Evolutionary conservation across 2,888 invertebrate species (phyloP).

Genomic region (Phortica okadai): DNA sequence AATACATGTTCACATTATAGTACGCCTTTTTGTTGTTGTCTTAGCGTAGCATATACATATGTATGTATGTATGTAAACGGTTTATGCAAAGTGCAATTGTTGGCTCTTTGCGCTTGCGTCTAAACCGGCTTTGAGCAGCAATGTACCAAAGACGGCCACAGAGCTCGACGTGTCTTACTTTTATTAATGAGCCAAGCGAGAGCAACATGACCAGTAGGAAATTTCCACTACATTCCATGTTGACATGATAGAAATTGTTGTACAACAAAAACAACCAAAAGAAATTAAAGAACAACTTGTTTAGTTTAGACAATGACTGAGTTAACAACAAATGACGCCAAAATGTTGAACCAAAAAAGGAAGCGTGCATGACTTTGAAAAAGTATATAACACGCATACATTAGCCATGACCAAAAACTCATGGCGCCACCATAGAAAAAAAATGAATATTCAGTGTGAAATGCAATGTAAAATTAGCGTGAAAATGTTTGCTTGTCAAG

Average conservation of each 20-base stretch:
- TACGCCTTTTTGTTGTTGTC: neutral
- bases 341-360: neutral
- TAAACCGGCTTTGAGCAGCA: slow-evolving; percentile 54
- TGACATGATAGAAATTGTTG: neutral
- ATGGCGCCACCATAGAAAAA: neutral
- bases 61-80: slow-evolving; percentile 28
- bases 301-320: no score
- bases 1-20: neutral
- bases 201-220: neutral
- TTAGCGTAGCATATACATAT: neutral
- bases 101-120: slow-evolving; percentile 51
- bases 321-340: neutral
- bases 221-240: neutral
- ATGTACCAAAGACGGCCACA: neutral
- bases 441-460: slow-evolving; percentile 34
- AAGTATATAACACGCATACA: neutral
- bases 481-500: slow-evolving; percentile 33
- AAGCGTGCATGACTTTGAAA: neutral
- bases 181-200: neutral
- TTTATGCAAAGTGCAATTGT: slow-evolving; percentile 59
- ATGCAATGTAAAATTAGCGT: slow-evolving; percentile 35
- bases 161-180: neutral
- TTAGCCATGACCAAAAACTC: neutral
- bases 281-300: neutral
- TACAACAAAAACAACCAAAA: neutral